Evolutionary conservation across 2,888 invertebrate species (phyloP).

Genomic region (Netelia melanura): DNA sequence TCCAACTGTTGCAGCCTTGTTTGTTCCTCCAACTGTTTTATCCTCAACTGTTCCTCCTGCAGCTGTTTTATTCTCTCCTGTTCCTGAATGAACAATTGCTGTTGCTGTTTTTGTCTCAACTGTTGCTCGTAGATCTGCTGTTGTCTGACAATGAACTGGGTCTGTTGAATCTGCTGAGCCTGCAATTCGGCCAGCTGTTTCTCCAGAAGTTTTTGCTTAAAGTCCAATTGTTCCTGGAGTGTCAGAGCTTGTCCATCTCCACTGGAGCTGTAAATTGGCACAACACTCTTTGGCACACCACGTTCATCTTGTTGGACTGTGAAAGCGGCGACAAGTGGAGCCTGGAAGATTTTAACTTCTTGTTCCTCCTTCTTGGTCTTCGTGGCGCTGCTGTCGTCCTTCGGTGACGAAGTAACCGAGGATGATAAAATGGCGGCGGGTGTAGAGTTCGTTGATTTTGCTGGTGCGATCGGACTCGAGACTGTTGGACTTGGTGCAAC

Average conservation of each 20-base stretch:
- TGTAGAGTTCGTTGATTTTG: conserved; percentile 47
- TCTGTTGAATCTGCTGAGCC: conserved; percentile 89
- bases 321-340: conserved; percentile 93
- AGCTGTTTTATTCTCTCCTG: conserved; percentile 78
- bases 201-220: conserved; percentile 89
- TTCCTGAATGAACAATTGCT: conserved; percentile 78
- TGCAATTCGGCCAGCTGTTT: conserved; percentile 89
- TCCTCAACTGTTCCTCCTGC: conserved; percentile 74
- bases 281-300: conserved; percentile 92
- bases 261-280: conserved; percentile 88
- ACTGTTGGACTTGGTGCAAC: conserved; percentile 78
- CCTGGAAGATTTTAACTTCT: conserved; percentile 92
- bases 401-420: conserved; percentile 34
- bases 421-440: conserved; percentile 26
- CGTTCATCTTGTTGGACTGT: conserved; percentile 93
- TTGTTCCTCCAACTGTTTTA: conserved; percentile 74
- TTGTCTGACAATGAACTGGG: conserved; percentile 89
- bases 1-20: conserved; percentile 76
- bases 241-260: conserved; percentile 81
- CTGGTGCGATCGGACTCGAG: conserved; percentile 59
- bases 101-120: conserved; percentile 81
- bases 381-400: conserved; percentile 82
- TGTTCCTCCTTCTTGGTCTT: conserved; percentile 84
- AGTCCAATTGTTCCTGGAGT: conserved; percentile 86
- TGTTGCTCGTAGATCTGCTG: conserved; percentile 87